These are phyloP conservation scores for Malacoctenus gilli DNA, from an alignment of 2,797 vertebrate genomes.

Conservation along the genomic window DNA sequence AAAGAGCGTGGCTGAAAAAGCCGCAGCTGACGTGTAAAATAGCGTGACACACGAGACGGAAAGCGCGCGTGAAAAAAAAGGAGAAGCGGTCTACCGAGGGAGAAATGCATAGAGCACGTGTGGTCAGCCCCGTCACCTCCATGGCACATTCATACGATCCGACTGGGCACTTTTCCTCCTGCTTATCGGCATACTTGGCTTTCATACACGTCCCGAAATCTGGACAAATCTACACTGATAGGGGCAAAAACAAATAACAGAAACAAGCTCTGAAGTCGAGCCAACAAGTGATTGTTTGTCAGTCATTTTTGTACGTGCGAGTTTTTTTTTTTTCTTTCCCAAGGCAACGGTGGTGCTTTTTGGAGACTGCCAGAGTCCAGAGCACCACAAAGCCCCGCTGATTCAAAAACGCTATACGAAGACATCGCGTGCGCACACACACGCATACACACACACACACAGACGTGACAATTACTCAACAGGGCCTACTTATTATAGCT, in stretches of 20 bases:
- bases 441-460: slow-evolving; percentile 17
- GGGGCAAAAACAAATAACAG: slow-evolving; percentile 31
- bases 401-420: slow-evolving; percentile 41
- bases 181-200: slow-evolving; percentile 36
- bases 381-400: slow-evolving; percentile 41
- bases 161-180: slow-evolving; percentile 30
- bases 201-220: slow-evolving; percentile 31
- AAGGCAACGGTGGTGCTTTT: slow-evolving; percentile 39
- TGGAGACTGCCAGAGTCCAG: slow-evolving; percentile 70
- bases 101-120: slow-evolving; percentile 70
- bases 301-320: slow-evolving; percentile 39
- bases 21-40: slow-evolving; percentile 18
- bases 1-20: slow-evolving; percentile 24
- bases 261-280: slow-evolving; percentile 39
- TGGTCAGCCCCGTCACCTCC: slow-evolving; percentile 37
- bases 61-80: slow-evolving; percentile 30
- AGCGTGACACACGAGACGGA: slow-evolving; percentile 11
- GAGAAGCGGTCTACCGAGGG: too few species aligned
- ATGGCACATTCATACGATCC: slow-evolving; percentile 41
- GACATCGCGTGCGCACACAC: neutral
- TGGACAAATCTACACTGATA: slow-evolving; percentile 30
- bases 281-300: slow-evolving; percentile 64
- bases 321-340: slow-evolving; percentile 12
- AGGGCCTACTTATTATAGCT: slow-evolving; percentile 68
- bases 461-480: slow-evolving; percentile 38